phyloP scores from a whole-genome alignment of 2,113 vertebrate species.

The Semnornis frantzii region DNA sequence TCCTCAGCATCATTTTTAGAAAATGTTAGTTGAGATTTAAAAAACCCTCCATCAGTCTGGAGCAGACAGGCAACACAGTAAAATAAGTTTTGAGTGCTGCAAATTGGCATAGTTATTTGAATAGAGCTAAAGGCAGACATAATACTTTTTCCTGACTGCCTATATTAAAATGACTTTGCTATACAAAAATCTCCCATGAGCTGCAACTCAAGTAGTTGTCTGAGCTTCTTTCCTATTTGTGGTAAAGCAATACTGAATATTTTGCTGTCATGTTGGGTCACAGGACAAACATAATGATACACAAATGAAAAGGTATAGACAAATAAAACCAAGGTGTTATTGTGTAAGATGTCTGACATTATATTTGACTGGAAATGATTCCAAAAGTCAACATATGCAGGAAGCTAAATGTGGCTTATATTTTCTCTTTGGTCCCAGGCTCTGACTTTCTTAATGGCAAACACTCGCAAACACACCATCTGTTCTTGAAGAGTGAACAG shows the following conservation, averaged over 20 bases:
- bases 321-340: background rate
- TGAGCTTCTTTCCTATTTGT: background rate
- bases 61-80: slow-evolving; percentile 24
- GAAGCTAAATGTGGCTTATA: slow-evolving; percentile 28
- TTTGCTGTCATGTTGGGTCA: slow-evolving; percentile 1
- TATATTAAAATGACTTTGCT: slow-evolving; percentile 1
- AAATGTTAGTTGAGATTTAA: background rate
- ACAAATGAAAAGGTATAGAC: background rate
- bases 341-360: background rate
- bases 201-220: background rate
- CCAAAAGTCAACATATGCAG: slow-evolving; percentile 56
- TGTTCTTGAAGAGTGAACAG: slow-evolving; percentile 39
- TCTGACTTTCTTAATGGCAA: slow-evolving; percentile 28
- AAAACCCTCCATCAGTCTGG: background rate
- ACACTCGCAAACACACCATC: slow-evolving; percentile 18
- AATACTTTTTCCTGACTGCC: background rate
- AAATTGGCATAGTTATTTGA: slow-evolving; percentile 29
- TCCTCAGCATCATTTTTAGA: background rate
- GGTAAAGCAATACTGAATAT: background rate
- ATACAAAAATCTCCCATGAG: background rate
- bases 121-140: slow-evolving; percentile 10
- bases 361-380: background rate
- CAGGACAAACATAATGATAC: background rate
- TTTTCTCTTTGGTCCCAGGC: slow-evolving; percentile 49
- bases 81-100: slow-evolving; percentile 11